Percentiles rank a stretch among this genome's conserved stretches.
phyloP scores from a whole-genome alignment of 2,113 vertebrate species.

The Triplophysa rosa region DNA sequence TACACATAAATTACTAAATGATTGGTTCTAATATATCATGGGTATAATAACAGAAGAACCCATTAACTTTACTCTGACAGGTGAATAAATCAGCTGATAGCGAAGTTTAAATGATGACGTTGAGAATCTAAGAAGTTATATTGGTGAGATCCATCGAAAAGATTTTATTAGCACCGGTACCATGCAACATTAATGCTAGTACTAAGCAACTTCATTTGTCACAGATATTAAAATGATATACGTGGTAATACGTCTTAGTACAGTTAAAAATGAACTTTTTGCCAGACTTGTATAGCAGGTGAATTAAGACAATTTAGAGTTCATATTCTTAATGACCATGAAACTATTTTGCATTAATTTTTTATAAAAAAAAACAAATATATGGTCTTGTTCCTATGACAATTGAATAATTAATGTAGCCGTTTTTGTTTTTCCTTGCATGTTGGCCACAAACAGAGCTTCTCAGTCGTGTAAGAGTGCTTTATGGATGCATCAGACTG shows the following conservation, averaged over 20 bases:
- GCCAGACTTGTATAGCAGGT: too few species aligned
- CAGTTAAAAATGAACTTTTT: too few species aligned
- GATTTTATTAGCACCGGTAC: too few species aligned
- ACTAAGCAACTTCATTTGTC: neutral
- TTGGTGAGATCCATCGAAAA: neutral
- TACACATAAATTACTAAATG: conserved; percentile 13
- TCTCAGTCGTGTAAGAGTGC: neutral
- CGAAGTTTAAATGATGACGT: neutral
- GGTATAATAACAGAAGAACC: conserved; percentile 7
- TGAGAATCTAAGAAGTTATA: neutral
- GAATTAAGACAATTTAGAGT: too few species aligned
- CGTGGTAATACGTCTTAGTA: neutral
- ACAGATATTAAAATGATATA: neutral
- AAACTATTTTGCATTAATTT: too few species aligned
- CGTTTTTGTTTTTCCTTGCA: too few species aligned
- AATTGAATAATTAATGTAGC: too few species aligned
- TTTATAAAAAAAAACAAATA: too few species aligned
- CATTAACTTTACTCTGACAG: neutral
- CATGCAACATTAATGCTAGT: too few species aligned
- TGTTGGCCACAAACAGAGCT: too few species aligned
- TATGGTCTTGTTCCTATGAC: too few species aligned
- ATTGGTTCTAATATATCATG: neutral
- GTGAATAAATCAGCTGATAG: neutral
- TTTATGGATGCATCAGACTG: neutral
- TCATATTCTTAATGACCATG: too few species aligned